phyloP scores from a whole-genome alignment of 2,888 invertebrate genomes.

The Drosophila colorata region DNA sequence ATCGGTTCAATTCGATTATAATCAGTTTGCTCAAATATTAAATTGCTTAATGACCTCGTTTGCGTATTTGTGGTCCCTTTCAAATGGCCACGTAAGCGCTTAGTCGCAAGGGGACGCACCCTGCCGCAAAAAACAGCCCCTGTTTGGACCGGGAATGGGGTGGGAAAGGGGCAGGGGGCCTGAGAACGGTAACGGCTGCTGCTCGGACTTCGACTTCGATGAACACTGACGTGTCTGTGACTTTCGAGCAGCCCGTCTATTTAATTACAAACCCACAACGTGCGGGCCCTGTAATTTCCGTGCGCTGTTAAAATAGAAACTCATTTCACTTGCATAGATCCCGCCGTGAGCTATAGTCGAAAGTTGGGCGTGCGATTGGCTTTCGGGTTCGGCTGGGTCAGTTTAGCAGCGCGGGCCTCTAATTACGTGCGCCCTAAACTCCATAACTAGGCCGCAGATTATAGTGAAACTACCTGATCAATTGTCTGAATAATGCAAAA shows the following conservation, averaged over 20 bases:
- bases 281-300: conserved; percentile 60
- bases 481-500: conserved; percentile 68
- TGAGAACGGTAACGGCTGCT: conserved; percentile 68
- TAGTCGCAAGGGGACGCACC: conserved; percentile 26
- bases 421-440: conserved; percentile 35
- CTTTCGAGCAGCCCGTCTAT: conserved; percentile 36
- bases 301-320: conserved; percentile 16
- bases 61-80: conserved; percentile 45
- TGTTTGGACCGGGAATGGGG: conserved; percentile 49
- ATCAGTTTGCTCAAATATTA: conserved; percentile 78
- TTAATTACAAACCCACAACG: conserved; percentile 66
- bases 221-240: conserved; percentile 67
- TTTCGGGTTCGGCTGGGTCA: background rate
- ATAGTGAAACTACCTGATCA: conserved; percentile 15
- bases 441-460: conserved; percentile 50
- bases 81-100: conserved; percentile 71
- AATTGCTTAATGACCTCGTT: conserved; percentile 80
- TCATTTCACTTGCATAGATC: conserved; percentile 43
- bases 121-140: conserved; percentile 12
- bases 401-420: conserved; percentile 6
- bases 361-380: conserved; percentile 30
- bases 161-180: background rate
- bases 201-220: conserved; percentile 23
- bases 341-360: conserved; percentile 14
- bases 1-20: conserved; percentile 69